Conservation (phyloP, 2,888 invertebrate genomes). For the Eupithecia subfuscata region DNA sequence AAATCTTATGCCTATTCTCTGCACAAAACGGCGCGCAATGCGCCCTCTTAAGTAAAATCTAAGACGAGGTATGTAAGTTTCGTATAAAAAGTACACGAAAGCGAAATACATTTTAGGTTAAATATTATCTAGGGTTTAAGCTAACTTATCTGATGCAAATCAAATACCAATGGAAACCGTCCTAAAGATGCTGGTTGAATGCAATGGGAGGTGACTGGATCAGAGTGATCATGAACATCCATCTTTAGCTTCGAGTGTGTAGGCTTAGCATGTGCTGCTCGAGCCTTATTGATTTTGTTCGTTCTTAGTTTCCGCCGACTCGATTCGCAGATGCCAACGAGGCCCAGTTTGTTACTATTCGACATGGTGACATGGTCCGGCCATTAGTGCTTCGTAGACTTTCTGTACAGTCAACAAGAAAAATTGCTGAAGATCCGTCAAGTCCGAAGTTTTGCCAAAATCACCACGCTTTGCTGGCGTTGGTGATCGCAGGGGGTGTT, state of each 20-base stretch:
- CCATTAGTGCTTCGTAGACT: conserved; percentile 1
- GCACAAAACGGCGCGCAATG: too few relatives aligned
- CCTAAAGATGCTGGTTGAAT: too few relatives aligned
- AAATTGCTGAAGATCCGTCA: neutral
- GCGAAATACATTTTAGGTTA: too few relatives aligned
- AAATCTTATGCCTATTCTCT: too few relatives aligned
- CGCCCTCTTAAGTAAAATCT: too few relatives aligned
- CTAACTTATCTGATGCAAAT: too few relatives aligned
- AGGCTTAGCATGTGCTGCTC: conserved; percentile 19
- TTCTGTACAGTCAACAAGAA: neutral
- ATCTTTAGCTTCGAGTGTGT: conserved; percentile 11
- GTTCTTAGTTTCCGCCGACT: conserved; percentile 5
- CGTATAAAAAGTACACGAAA: too few relatives aligned
- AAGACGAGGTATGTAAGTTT: too few relatives aligned
- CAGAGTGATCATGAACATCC: neutral
- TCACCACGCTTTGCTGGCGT: neutral
- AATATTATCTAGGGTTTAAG: too few relatives aligned
- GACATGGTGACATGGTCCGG: conserved; percentile 7
- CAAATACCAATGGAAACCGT: too few relatives aligned
- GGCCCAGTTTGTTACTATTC: conserved; percentile 2
- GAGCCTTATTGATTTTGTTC: conserved; percentile 7
- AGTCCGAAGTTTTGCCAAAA: neutral
- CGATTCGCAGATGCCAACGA: neutral
- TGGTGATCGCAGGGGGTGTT: neutral
- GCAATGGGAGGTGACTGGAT: neutral